Evolutionary conservation across 2,113 vertebrate genomes (phyloP).

Genomic region (Gallinago paraguaiae): DNA sequence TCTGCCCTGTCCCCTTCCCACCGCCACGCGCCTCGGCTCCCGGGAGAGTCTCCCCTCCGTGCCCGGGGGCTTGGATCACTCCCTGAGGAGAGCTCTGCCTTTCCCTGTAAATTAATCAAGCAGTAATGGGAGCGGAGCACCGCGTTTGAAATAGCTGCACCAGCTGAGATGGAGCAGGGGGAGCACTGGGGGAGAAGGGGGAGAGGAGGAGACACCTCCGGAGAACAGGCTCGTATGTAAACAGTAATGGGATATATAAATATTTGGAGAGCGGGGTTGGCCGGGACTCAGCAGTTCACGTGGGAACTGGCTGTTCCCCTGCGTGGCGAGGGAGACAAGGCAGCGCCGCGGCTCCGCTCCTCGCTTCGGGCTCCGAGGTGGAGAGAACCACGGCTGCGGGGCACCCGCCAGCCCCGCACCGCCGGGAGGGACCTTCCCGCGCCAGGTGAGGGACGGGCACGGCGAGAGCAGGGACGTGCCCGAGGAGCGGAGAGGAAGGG

Average conservation of each 20-base stretch:
- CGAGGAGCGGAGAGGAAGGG: background rate
- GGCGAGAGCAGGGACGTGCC: background rate
- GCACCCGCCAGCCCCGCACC: background rate
- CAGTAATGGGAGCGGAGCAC: constrained; percentile 53
- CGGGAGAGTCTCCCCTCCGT: background rate
- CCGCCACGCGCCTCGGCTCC: accelerated
- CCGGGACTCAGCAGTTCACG: constrained; percentile 74
- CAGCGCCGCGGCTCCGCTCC: background rate
- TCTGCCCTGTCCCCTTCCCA: background rate
- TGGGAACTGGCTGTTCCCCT: constrained; percentile 57
- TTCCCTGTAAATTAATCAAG: constrained; percentile 57
- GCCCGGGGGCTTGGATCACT: constrained; percentile 3
- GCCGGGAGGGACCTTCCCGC: background rate
- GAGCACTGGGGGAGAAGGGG: constrained; percentile 38
- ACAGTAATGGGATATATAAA: constrained; percentile 94
- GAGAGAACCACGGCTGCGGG: background rate
- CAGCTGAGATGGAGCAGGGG: constrained; percentile 53
- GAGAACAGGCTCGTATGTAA: constrained; percentile 82
- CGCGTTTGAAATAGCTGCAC: background rate
- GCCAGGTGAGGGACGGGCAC: background rate
- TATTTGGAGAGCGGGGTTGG: constrained; percentile 87
- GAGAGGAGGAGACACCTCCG: constrained; percentile 65
- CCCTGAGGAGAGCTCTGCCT: constrained; percentile 15
- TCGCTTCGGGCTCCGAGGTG: background rate
- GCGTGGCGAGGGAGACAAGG: constrained; percentile 34